Evolutionary conservation across 2,113 vertebrate genomes (phyloP).

Genomic region (Crotalus tigris): DNA sequence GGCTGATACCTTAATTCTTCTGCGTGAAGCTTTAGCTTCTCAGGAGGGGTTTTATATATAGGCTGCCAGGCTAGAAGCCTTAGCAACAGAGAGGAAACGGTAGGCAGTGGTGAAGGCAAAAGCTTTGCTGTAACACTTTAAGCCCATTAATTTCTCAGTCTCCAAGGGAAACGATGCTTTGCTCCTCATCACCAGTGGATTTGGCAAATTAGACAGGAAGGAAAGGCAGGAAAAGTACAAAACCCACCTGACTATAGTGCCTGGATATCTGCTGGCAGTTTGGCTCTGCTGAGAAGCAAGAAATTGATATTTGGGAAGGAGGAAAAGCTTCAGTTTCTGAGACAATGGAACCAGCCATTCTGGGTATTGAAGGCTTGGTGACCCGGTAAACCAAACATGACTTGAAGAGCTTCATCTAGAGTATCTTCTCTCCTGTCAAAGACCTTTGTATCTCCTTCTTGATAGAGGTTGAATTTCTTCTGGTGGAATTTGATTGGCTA

Average conservation of each 20-base stretch:
- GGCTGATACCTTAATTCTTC: constrained; percentile 15
- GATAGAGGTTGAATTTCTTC: not conserved
- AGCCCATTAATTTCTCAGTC: constrained; percentile 25
- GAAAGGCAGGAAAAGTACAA: not conserved
- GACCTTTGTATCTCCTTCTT: not conserved
- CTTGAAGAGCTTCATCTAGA: not conserved
- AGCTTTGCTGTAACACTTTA: constrained; percentile 23
- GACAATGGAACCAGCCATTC: not conserved
- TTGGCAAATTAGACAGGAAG: constrained; percentile 27
- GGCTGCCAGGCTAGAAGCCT: not conserved
- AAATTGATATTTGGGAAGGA: not conserved
- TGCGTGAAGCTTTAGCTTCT: constrained; percentile 6
- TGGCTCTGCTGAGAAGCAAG: not conserved
- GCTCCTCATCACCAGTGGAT: constrained; percentile 11
- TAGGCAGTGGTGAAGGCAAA: not conserved
- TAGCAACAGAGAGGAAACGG: not conserved
- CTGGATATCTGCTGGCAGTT: not conserved
- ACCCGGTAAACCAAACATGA: not conserved
- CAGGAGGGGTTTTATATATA: not conserved
- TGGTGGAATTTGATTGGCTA: not conserved
- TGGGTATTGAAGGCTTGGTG: not conserved
- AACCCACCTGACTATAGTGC: not conserved
- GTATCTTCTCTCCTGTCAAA: not conserved
- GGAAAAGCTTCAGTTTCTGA: not conserved
- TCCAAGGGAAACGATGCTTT: constrained; percentile 6